Evolutionary conservation across 1,140 invertebrate species (phyloP), one percentile per base, ranked within the genome.

Genomic region (Mya arenaria): DNA sequence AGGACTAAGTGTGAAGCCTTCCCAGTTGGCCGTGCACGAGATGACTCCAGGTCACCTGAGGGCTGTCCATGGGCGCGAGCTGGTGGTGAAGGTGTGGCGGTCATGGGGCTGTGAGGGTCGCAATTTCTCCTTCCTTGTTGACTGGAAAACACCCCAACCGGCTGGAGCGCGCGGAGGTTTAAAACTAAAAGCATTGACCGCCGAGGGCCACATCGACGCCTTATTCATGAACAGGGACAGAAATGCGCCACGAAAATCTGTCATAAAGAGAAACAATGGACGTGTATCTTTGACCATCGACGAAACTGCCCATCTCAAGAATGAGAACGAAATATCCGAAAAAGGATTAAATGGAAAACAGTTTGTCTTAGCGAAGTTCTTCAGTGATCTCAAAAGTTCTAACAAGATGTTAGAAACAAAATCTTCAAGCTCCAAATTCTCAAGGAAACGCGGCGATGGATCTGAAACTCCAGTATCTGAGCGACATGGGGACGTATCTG

Each of bases 21-120:
- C 60, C 5, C 19, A 37, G 8, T 62, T 41, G n/a, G 36, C n/a
- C 17, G 36, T 74, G 30, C 62, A 23, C 30, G 72, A 74, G 23
- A 74, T 34, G 34, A 74, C 72, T 8, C 13, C 5, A n/a, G 28
- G 23, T 30, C 17, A 25, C 2, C 28, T 39, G 19, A 32, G 72
- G 8, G 19, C n/a, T n/a, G 32, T 74, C 15, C 13, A 25, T 19
- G 56, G 56, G 5, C 34, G 41, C 2, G 19, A 36, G 5, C 37
- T 74, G 30, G 56, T 74, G 5, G 56, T 60, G 39, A 62, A 74
- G 30, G 56, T 63, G 15, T 74, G 72, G 72, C 34, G 56, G n/a
- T 74, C 72, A 19, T 63, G 72, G 58, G 72, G 58, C 15, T 41
- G 56, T 63, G 72, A 74, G 37, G 44, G 36, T 2, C 44, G 19